Evolutionary conservation across 92 coral and sea anemone genomes (phyloP), one percentile per base, ranked within the genome.

Genomic region (Phenganax subtilis): DNA sequence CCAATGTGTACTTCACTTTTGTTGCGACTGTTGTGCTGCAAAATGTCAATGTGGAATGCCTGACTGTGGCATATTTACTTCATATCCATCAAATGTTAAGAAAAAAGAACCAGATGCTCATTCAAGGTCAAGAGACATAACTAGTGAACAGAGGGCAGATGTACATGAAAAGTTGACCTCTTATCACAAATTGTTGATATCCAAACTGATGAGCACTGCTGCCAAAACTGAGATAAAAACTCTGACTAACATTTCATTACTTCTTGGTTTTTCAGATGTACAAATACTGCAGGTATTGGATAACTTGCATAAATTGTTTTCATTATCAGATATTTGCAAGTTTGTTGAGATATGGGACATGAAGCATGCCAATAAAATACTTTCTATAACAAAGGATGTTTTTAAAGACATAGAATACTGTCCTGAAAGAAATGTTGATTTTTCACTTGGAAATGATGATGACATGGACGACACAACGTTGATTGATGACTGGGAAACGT

Each of bases 41-140:
- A 62, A 78, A 30, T 88, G 91, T 70, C 54, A 82, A 47, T 88
- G 91, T 85, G 91, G 87, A 71, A 14, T 71, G 80, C 85, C 67
- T 84, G 85, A 87, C 10, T 85, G 89, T 68, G 57, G 54, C 61
- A 71, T 47, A 77, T 47, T 72, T 57, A 71, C 90, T 69, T 71
- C 68, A 52, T 89, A 63, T 79, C 83, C 89, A 54, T 61, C 72
- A 65, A 62, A 75, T 37, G 65, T 79, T 54, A 81, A 44, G 63
- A 74, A 59, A 69, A 86, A 73, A 64, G 73, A 68, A 30, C 68
- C 82, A 60, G 62, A 67, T 53, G 47, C 15, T 11, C 20, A 14
- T 12, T 59, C 59, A 55, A 84, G 60, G 57, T 65, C 87, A 53
- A 79, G 87, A 55, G 69, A 66, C 16, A 71, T 84, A 52, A 27